Conservation (phyloP, 2,888 invertebrate species). For the Caenorhabditis uteleia region DNA sequence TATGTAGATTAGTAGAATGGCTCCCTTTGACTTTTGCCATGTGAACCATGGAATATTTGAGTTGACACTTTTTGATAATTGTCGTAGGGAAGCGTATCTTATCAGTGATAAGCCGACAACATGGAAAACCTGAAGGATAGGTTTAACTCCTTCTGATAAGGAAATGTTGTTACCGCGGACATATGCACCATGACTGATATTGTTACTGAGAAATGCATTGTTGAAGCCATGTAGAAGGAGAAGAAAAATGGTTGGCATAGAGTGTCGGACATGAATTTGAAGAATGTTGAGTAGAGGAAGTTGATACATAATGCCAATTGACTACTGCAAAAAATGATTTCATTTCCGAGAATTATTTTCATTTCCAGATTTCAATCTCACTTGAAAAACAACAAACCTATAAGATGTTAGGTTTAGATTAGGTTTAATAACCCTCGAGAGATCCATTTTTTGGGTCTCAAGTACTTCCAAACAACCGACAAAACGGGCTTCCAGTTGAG, state of each 20-base stretch:
- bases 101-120: slow-evolving; percentile 65
- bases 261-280: slow-evolving; percentile 62
- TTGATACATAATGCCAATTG: slow-evolving; percentile 63
- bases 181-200: slow-evolving; percentile 65
- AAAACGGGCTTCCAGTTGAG: too few relatives aligned
- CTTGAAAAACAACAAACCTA: too few relatives aligned
- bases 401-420: too few relatives aligned
- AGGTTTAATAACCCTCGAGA: too few relatives aligned
- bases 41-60: slow-evolving; percentile 62
- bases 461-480: too few relatives aligned
- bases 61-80: slow-evolving; percentile 49
- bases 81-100: slow-evolving; percentile 57
- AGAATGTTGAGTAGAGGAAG: slow-evolving; percentile 64
- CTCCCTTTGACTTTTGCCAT: slow-evolving; percentile 53
- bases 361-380: too few relatives aligned
- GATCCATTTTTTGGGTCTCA: too few relatives aligned
- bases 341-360: not conserved
- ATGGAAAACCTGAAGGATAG: slow-evolving; percentile 54
- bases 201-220: slow-evolving; percentile 60
- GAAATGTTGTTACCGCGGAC: slow-evolving; percentile 44
- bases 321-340: slow-evolving; percentile 48
- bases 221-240: slow-evolving; percentile 46
- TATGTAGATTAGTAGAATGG: slow-evolving; percentile 55
- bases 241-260: slow-evolving; percentile 59
- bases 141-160: not conserved